phyloP scores from a whole-genome alignment of 2,888 invertebrate genomes.

The Exocentrus adspersus region DNA sequence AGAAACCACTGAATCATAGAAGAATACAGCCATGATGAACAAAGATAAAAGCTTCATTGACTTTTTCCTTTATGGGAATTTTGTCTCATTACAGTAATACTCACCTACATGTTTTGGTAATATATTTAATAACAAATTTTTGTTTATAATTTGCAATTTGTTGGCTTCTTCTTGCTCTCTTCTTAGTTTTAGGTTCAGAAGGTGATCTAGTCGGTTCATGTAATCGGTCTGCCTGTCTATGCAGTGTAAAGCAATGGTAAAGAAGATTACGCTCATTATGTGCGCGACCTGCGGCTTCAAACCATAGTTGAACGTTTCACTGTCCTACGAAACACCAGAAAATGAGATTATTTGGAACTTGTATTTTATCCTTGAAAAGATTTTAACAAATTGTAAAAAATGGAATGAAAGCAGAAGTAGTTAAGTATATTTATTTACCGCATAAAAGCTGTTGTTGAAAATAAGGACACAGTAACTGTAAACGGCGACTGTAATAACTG shows the following conservation, averaged over 20 bases:
- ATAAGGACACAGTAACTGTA: conserved; percentile 78
- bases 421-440: too few species aligned
- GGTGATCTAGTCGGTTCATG: conserved; percentile 84
- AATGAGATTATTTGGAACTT: background rate
- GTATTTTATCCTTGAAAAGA: too few species aligned
- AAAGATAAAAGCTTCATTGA: too few species aligned
- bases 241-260: conserved; percentile 81
- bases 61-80: too few species aligned
- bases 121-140: conserved; percentile 90
- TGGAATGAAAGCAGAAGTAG: too few species aligned
- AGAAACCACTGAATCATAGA: too few species aligned
- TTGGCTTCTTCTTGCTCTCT: conserved; percentile 88
- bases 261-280: conserved; percentile 76
- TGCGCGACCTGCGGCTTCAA: conserved; percentile 77
- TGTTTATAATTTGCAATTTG: conserved; percentile 87
- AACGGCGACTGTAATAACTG: conserved; percentile 70
- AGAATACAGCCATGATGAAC: too few species aligned
- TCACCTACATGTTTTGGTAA: conserved; percentile 91
- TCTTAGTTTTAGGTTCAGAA: conserved; percentile 79
- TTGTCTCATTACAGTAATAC: too few species aligned
- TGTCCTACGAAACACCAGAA: conserved; percentile 59
- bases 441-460: conserved; percentile 65
- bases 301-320: conserved; percentile 76
- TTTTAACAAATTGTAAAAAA: too few species aligned
- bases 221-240: conserved; percentile 91